Base-by-base conservation (phyloP, 2,797 vertebrate genomes). In the Anguilla megastoma region DNA sequence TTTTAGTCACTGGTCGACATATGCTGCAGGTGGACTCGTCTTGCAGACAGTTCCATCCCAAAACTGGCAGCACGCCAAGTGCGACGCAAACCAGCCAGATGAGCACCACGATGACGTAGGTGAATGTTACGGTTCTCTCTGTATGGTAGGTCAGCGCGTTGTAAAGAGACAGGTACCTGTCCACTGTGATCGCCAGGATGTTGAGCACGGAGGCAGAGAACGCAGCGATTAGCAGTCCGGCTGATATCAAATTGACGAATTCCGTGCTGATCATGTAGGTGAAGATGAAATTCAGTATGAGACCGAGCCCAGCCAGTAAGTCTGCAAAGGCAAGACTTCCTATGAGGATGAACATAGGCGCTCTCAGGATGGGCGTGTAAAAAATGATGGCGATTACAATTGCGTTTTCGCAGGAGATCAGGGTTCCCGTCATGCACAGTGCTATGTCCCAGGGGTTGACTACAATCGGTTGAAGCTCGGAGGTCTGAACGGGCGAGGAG, bases 81-180 rank as follows among this genome's bases (percentile, higher is more conserved):
- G 93, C 92, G 36, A 97, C 91, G 91, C 97, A 97, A 27, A 93
- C 93, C 86, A 95, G 91, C 98, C 98, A 98, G 91, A 97, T 94
- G 80, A 97, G 91, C 87, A 95, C 91, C 92, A 98, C 95, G 94
- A 96, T 94, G 87, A 95, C 91, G 89, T 97, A 97, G 71, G 97
- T 97, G 94, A 94, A 97, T 85, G 96, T 95, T 90, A 97, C 93
- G 0, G 96, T 97, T 90, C 97, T 95, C 84, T 98, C 97, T 0
- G 97, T 96, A 95, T 97, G 97, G 93, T 98, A 98, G 91, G 97
- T 98, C 86, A 98, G 95, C 0, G 98, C 98, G 86, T 98, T 97
- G 95, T 96, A 97, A 6, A 98, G 93, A n/a, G 97, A 98, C 91
- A 98, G 94, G 94, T 98, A 98, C 0, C 98, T 96, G 94, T 98